Conservation (phyloP, 2,797 vertebrate species). For the Sandelia bainsii region DNA sequence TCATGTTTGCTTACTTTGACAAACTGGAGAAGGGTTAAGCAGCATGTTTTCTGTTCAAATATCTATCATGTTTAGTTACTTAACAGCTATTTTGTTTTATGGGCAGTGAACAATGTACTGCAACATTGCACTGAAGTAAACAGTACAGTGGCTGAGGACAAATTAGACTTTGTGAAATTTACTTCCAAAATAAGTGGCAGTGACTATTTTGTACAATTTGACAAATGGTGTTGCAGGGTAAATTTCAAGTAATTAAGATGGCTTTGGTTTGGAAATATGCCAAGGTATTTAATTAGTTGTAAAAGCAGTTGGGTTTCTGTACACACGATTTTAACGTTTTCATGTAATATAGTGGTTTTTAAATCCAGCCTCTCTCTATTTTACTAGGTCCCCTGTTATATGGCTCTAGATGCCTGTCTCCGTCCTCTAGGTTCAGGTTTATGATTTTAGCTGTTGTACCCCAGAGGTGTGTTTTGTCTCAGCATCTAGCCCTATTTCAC, state of each 20-base stretch:
- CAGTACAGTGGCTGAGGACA: slow-evolving; percentile 7
- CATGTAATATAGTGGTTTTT: slow-evolving; percentile 54
- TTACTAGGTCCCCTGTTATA: slow-evolving; percentile 57
- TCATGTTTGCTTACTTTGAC: slow-evolving; percentile 60
- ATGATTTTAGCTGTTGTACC: slow-evolving; percentile 63
- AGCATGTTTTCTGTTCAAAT: slow-evolving; percentile 65
- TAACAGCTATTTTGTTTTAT: slow-evolving; percentile 45
- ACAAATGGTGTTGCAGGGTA: slow-evolving; percentile 21
- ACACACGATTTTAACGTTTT: slow-evolving; percentile 24
- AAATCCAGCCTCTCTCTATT: slow-evolving; percentile 53
- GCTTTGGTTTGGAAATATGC: slow-evolving; percentile 31
- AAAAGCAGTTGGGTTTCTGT: slow-evolving; percentile 27
- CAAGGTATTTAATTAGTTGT: slow-evolving; percentile 31
- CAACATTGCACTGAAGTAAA: slow-evolving; percentile 22
- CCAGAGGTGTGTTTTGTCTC: slow-evolving; percentile 76
- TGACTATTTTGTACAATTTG: slow-evolving; percentile 40
- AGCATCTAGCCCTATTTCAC: slow-evolving; percentile 71
- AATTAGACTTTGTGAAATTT: slow-evolving; percentile 32
- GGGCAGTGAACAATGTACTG: slow-evolving; percentile 45
- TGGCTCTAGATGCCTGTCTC: slow-evolving; percentile 57
- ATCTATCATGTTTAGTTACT: slow-evolving; percentile 33
- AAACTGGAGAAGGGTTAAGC: slow-evolving; percentile 36
- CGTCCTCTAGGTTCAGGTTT: slow-evolving; percentile 60
- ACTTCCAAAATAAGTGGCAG: slow-evolving; percentile 32
- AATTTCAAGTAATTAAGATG: slow-evolving; percentile 37